Evolutionary conservation across 2,113 vertebrate species (phyloP), one percentile per base, ranked within the genome.

Genomic region (Rhegmatorhina hoffmannsi): DNA sequence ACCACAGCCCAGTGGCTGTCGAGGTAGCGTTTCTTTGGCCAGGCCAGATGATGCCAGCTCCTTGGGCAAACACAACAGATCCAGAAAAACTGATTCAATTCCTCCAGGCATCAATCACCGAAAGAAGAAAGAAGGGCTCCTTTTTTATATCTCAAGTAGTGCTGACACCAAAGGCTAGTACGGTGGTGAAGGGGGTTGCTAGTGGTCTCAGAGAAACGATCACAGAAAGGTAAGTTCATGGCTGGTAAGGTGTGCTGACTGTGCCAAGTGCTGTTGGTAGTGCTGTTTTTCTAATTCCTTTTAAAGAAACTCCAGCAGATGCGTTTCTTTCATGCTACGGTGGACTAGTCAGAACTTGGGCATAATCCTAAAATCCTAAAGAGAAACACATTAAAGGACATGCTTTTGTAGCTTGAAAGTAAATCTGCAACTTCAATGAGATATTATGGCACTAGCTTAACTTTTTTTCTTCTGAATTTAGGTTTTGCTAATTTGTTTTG

Each of bases 61-160:
- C 99, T 13, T 99, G 99, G 99, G 99, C 99, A 94, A 99, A 99
- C 97, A 99, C 99, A 78, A 99, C 99, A 4, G 99, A 99, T 97
- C 98, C 99, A 0, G 99, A 99, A 95, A 99, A 99, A 98, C 93
- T 99, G 92, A 98, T 99, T 95, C 99, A 99, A 88, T 99, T 99
- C 96, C 99, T 99, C 53, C 99, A 99, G 95, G 98, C 99, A 1
- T 99, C 99, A 18, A 98, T 99, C 96, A 99, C 98, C 2, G 99
- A 99, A 87, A 99, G 99, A 97, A 99, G 99, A 97, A 99, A 99
- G 97, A 99, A 99, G 97, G 99, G 99, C 24, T 99, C 99, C 2
- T 99, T 99, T 98, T 99, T 99, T 93, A 99, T 99, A 89, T 99
- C 99, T 83, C 99, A 99, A 98, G 99, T 99, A 97, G 99, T 99